A percentile compares a stretch with the other conserved stretches of the same genome.
phyloP scores from a whole-genome alignment of 2,113 vertebrate genomes.

The Hymenochirus boettgeri region DNA sequence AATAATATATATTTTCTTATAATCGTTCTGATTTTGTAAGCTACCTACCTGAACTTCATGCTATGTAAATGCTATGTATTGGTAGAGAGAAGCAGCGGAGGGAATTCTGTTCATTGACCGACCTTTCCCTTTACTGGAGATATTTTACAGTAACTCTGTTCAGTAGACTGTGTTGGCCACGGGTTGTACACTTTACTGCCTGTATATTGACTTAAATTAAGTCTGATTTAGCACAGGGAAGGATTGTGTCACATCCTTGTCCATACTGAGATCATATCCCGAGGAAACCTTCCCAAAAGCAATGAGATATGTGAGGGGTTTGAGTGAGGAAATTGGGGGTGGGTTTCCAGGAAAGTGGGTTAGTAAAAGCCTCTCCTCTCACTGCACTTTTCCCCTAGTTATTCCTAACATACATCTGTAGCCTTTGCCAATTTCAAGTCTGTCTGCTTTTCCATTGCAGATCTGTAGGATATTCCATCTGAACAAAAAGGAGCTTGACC shows the following conservation, averaged over 20 bases:
- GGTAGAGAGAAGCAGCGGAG: no score
- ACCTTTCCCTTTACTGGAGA: no score
- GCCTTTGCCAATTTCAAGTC: background rate
- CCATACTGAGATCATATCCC: conserved; percentile 17
- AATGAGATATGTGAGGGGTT: conserved; percentile 26
- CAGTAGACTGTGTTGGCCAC: no score
- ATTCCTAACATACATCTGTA: background rate
- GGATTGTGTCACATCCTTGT: conserved; percentile 12
- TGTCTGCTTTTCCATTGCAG: conserved; percentile 11
- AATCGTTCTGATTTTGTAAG: no score
- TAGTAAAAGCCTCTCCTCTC: conserved; percentile 18
- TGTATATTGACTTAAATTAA: no score
- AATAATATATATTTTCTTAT: no score
- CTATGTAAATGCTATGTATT: no score
- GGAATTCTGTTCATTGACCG: no score
- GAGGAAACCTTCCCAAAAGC: conserved; percentile 11
- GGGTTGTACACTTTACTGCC: no score
- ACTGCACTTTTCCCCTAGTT: background rate
- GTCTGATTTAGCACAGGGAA: no score
- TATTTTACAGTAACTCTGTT: no score
- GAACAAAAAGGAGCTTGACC: background rate
- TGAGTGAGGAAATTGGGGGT: background rate
- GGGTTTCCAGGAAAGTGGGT: conserved; percentile 29
- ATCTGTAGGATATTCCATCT: background rate
- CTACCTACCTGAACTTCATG: no score